Evolutionary conservation across 2,113 vertebrate species (phyloP).

Genomic region (Eidolon helvum): DNA sequence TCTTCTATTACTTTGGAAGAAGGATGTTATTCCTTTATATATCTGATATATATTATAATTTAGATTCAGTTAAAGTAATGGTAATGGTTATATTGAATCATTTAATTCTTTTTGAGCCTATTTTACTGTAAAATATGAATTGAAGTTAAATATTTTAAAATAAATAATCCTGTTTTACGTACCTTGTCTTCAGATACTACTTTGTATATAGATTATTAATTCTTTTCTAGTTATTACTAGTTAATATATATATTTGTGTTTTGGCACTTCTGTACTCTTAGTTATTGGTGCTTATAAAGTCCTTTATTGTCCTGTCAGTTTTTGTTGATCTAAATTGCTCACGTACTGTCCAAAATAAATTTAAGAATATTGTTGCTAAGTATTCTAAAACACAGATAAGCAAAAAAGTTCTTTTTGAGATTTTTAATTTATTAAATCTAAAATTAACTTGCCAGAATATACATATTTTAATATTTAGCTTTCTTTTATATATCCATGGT

Average conservation of each 20-base stretch:
- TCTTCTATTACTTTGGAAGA: background rate
- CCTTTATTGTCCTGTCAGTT: background rate
- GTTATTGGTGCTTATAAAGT: background rate
- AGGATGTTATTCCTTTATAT: background rate
- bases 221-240: background rate
- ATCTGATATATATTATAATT: background rate
- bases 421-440: conserved; percentile 2
- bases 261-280: background rate
- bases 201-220: background rate
- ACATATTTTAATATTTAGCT: background rate
- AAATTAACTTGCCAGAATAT: background rate
- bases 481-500: background rate
- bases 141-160: background rate
- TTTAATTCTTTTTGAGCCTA: background rate
- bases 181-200: background rate
- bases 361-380: background rate
- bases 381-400: background rate
- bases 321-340: background rate
- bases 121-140: background rate
- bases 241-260: background rate
- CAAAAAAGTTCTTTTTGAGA: background rate
- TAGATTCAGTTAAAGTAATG: background rate
- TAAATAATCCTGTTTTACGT: background rate
- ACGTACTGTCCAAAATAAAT: background rate
- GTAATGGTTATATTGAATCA: background rate